Base-by-base conservation (phyloP, 2,888 invertebrate species). In the Leptopilina drosophilae region DNA sequence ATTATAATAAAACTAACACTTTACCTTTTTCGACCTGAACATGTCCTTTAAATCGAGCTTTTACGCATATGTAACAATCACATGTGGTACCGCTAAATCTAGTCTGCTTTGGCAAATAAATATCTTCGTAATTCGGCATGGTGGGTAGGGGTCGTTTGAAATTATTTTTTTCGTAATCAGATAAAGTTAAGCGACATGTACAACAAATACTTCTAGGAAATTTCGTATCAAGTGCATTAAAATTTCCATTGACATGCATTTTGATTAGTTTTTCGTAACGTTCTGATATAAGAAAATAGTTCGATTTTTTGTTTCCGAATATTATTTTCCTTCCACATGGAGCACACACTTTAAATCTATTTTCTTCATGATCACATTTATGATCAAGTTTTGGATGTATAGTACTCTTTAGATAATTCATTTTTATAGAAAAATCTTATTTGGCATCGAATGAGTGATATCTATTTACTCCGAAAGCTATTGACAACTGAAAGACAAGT, bases 261-360 rank as follows among this genome's bases (percentile, higher is more conserved):
- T 67, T 11, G 12, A 67, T 67, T 67, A 67, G 40, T 33, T 67
- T 15, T 67, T 26, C 67, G 33, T 67, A 33, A 26, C 67, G 20
- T 67, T 67, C 67, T 26, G 20, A 26, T 67, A 67, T 67, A 8
- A 0, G 14, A 67, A 67, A 67, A 67, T 26, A 9, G n/a, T 67
- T 40, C 5, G 8, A 67, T n/a, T 67, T 67, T 67, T 67, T 11
- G 6, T 15, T 26, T 26, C 67, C 67, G 9, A 33, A 33, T 9
- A 26, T 15, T 26, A 67, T 67, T 67, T 79, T 20, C 46, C 84
- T 33, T 33, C 15, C 12, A 81, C 82, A 64, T 82, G 81, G 46
- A 46, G 46, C 46, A 1, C 46, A 46, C 46, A 46, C 46, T 46
- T 46, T 5, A 6, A 46, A 9, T 46, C 46, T 46, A 9, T 46